Percentiles rank a stretch among this genome's conserved stretches.
These are phyloP conservation scores for Lepidocolaptes lacrymiger DNA, from an alignment of 2,797 vertebrate species.

Conservation along the genomic window DNA sequence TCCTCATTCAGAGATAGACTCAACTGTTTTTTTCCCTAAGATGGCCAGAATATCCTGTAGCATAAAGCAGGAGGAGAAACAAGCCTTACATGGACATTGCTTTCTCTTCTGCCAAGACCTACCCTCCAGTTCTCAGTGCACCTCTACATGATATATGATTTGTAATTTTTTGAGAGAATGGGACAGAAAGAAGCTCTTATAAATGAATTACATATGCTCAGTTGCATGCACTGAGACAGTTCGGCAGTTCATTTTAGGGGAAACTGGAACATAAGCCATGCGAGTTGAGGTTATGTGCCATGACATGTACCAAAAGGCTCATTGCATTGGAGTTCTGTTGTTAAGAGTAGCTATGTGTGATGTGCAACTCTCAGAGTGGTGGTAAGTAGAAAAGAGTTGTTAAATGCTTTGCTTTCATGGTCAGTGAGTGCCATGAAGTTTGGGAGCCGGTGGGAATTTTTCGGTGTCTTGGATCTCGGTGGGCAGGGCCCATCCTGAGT, in stretches of 20 bases:
- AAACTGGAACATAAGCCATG: neutral
- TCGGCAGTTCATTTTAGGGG: constrained; percentile 8
- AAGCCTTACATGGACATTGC: constrained; percentile 62
- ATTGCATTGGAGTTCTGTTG: neutral
- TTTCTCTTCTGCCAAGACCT: neutral
- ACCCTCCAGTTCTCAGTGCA: neutral
- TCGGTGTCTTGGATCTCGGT: neutral
- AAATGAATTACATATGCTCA: neutral
- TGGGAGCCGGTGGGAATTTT: neutral
- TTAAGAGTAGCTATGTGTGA: neutral
- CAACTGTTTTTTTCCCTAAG: constrained; percentile 49
- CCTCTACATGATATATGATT: neutral
- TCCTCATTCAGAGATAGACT: neutral
- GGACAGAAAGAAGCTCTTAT: neutral
- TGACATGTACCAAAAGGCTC: neutral
- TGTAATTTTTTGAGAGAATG: neutral
- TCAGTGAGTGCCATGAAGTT: neutral
- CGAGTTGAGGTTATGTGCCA: neutral
- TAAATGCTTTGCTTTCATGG: neutral
- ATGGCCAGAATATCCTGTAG: constrained; percentile 63
- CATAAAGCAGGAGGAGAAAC: constrained; percentile 43
- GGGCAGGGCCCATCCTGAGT: neutral
- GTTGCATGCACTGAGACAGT: fast-evolving
- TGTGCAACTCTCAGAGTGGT: neutral
- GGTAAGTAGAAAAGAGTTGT: neutral